A percentile compares a stretch with the other conserved stretches of the same genome.
phyloP scores from a whole-genome alignment of 92 coral and sea anemone species.

The Bergia sp. region DNA sequence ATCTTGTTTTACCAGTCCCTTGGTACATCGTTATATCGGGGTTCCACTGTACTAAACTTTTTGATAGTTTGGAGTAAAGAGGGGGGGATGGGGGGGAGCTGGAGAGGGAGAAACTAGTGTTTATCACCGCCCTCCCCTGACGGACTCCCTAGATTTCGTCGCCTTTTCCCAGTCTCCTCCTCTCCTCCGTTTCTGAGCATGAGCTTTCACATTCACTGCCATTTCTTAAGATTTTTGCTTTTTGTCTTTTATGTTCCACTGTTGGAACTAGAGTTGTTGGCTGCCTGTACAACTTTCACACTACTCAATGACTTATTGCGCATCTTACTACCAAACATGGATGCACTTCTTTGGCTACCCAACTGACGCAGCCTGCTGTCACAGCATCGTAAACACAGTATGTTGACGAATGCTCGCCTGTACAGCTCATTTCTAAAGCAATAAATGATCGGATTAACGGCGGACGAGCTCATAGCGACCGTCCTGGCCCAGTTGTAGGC shows the following conservation, averaged over 20 bases:
- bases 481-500: constrained; percentile 85
- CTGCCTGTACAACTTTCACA: constrained; percentile 3
- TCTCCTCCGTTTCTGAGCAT: no score
- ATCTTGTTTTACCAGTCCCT: no score
- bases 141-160: no score
- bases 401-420: constrained; percentile 66
- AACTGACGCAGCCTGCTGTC: background rate
- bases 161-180: no score
- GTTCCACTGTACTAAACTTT: no score
- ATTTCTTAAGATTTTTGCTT: no score
- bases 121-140: no score
- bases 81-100: no score
- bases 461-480: constrained; percentile 72
- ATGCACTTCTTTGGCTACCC: background rate
- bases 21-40: no score
- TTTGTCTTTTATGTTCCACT: background rate
- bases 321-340: background rate
- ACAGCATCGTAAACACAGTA: constrained; percentile 32
- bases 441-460: constrained; percentile 78
- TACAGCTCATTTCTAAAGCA: constrained; percentile 75
- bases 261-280: background rate
- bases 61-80: no score
- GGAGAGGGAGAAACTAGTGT: no score
- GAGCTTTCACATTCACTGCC: no score
- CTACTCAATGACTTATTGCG: constrained; percentile 17